Evolutionary conservation across 2,113 vertebrate species (phyloP).

Genomic region (Condylura cristata): DNA sequence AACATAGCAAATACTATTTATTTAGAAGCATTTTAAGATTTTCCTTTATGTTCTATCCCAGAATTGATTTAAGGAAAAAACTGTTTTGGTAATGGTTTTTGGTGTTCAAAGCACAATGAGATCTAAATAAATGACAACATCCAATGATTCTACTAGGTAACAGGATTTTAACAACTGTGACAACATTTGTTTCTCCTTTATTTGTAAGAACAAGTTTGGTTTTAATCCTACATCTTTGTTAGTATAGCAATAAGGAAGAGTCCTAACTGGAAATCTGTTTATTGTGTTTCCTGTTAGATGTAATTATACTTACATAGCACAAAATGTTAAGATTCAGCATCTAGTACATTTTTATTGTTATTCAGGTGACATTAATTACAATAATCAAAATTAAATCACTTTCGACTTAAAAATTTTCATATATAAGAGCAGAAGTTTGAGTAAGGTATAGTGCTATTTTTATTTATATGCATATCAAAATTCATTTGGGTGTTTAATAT

Average conservation of each 20-base stretch:
- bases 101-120: not conserved
- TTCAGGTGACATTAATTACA: conserved; percentile 3
- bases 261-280: not conserved
- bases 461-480: conserved; percentile 34
- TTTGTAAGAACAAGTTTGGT: not conserved
- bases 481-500: conserved; percentile 24
- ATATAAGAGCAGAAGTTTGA: not conserved
- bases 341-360: not conserved
- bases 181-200: not conserved
- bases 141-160: not conserved
- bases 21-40: conserved; percentile 33
- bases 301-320: not conserved
- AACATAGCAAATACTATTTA: conserved; percentile 24
- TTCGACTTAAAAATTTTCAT: conserved; percentile 7
- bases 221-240: not conserved
- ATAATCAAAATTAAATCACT: not conserved
- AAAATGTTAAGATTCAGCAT: not conserved
- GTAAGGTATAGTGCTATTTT: not conserved
- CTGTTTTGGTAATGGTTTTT: not conserved
- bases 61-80: not conserved
- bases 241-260: not conserved
- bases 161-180: not conserved
- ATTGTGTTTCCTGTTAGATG: not conserved
- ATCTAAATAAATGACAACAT: not conserved
- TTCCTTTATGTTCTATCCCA: not conserved